phyloP scores from a whole-genome alignment of 2,113 vertebrate species.

The Grantiella picta region DNA sequence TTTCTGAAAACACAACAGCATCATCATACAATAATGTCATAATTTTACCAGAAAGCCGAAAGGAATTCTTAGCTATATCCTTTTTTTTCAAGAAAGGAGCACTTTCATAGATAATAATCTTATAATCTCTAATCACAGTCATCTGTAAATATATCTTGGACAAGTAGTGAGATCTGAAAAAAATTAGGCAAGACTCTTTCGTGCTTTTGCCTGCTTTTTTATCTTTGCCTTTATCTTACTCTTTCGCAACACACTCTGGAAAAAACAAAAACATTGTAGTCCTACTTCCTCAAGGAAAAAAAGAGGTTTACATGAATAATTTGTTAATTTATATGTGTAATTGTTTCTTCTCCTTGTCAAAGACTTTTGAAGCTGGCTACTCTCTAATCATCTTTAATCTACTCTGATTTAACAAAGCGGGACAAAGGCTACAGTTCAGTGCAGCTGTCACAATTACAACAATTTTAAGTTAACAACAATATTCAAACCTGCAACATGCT shows the following conservation, averaged over 20 bases:
- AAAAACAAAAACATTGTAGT: not conserved
- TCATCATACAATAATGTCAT: not conserved
- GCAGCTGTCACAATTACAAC: not conserved
- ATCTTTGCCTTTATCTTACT: not conserved
- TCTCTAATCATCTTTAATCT: not conserved
- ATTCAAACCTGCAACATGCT: not conserved
- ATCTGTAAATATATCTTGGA: not conserved
- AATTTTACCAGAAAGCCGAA: not conserved
- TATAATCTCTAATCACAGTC: not conserved
- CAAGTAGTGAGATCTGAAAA: not conserved
- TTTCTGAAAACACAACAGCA: not conserved
- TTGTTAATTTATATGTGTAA: not conserved
- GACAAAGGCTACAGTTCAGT: not conserved
- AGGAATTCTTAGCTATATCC: not conserved
- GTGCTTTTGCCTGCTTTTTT: not conserved
- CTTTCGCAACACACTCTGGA: not conserved
- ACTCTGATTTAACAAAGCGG: not conserved
- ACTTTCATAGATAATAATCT: not conserved
- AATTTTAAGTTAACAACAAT: not conserved
- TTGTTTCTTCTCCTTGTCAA: not conserved
- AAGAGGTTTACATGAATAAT: not conserved
- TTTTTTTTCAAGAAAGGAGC: not conserved
- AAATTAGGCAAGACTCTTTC: not conserved
- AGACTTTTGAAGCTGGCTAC: not conserved
- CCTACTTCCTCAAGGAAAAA: not conserved